Percentiles rank a stretch among this genome's conserved stretches.
Conservation (phyloP, 2,888 invertebrate species). For the Argyresthia goedartella region DNA sequence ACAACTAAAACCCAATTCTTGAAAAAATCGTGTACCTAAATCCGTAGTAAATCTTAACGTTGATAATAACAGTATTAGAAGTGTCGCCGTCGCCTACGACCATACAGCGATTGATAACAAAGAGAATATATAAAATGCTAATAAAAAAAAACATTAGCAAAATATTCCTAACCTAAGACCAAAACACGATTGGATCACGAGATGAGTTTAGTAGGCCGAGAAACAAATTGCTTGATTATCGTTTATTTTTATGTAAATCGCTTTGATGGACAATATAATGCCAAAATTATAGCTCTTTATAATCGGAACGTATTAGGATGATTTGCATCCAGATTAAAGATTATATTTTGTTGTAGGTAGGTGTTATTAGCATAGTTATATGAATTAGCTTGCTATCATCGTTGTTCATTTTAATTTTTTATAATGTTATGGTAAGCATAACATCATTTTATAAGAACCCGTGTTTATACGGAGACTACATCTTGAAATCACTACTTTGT, state of each 20-base stretch:
- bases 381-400: slow-evolving; percentile 59
- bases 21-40: too few relatives aligned
- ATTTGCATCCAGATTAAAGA: slow-evolving; percentile 70
- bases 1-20: too few relatives aligned
- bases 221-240: slow-evolving; percentile 66
- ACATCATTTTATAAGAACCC: slow-evolving; percentile 40
- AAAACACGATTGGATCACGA: slow-evolving; percentile 52
- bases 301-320: slow-evolving; percentile 68
- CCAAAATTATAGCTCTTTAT: slow-evolving; percentile 66
- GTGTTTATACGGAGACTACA: slow-evolving; percentile 36
- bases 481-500: slow-evolving; percentile 22
- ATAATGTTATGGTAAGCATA: slow-evolving; percentile 48
- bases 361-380: slow-evolving; percentile 68
- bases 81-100: too few relatives aligned
- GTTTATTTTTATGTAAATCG: slow-evolving; percentile 68
- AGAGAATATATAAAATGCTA: too few relatives aligned
- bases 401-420: slow-evolving; percentile 58
- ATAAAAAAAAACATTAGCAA: slow-evolving; percentile 17
- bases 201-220: slow-evolving; percentile 60
- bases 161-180: slow-evolving; percentile 38
- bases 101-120: too few relatives aligned
- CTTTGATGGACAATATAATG: slow-evolving; percentile 69
- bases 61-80: too few relatives aligned
- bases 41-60: too few relatives aligned
- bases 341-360: slow-evolving; percentile 65